phyloP scores from a whole-genome alignment of 2,888 invertebrate species.

The Balanococcus diminutus region DNA sequence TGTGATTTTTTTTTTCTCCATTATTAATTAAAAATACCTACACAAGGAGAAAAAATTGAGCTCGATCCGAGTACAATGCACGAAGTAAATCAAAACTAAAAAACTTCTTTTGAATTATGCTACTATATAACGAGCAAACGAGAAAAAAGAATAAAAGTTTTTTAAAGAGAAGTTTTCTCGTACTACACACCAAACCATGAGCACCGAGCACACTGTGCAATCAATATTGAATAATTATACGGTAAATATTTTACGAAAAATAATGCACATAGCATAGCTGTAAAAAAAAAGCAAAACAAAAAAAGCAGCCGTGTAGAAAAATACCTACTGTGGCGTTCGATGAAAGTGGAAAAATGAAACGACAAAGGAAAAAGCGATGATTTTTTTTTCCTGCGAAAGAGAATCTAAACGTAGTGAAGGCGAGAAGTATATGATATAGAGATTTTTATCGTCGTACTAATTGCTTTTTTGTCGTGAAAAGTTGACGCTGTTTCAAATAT shows the following conservation, averaged over 20 bases:
- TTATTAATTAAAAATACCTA: background rate
- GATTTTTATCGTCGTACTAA: background rate
- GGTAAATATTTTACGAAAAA: background rate
- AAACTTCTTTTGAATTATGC: background rate
- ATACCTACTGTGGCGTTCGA: background rate
- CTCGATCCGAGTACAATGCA: background rate
- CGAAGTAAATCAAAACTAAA: background rate
- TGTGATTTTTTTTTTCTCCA: background rate
- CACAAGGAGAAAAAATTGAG: background rate
- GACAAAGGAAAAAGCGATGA: background rate
- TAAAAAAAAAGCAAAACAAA: background rate
- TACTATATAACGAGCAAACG: background rate
- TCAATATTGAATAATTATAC: conserved; percentile 11
- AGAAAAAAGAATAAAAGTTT: background rate
- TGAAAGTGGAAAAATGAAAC: background rate
- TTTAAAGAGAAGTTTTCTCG: background rate
- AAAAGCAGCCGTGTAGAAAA: background rate
- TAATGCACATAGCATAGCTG: too few species aligned
- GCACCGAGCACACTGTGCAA: background rate
- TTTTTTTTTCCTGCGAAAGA: background rate
- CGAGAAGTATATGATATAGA: background rate
- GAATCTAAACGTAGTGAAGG: background rate
- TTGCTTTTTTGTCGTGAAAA: background rate
- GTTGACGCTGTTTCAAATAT: background rate
- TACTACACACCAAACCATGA: background rate